phyloP scores from a whole-genome alignment of 2,113 vertebrate genomes.

The Tyrannus savana region DNA sequence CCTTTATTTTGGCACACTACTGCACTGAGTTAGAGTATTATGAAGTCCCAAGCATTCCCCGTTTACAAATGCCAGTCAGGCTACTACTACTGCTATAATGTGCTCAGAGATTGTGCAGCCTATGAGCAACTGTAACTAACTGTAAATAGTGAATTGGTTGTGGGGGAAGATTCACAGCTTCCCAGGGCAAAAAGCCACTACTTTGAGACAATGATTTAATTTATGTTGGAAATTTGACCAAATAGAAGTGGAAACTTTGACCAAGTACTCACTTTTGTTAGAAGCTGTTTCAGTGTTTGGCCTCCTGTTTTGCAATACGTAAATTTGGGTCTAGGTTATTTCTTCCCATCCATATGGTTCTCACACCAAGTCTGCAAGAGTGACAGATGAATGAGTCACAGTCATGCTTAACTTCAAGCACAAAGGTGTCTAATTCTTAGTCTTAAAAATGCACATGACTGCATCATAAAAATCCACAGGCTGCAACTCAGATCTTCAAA shows the following conservation, averaged over 20 bases:
- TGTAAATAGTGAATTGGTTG: background rate
- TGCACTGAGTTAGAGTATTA: conserved; percentile 22
- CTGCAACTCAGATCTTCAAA: conserved; percentile 49
- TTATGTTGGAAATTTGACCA: conserved; percentile 16
- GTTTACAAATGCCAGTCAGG: conserved; percentile 33
- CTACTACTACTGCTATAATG: background rate
- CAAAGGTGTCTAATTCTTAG: conserved; percentile 47
- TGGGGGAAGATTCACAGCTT: background rate
- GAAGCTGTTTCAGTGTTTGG: background rate
- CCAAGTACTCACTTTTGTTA: background rate
- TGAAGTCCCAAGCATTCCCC: conserved; percentile 23
- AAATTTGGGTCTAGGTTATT: background rate
- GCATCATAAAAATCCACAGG: conserved; percentile 37
- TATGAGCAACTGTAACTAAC: background rate
- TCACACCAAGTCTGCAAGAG: conserved; percentile 15
- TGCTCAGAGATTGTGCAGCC: background rate
- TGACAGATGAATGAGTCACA: conserved; percentile 46
- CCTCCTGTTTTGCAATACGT: background rate
- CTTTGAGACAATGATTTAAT: background rate
- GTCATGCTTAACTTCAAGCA: conserved; percentile 48
- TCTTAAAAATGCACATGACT: conserved; percentile 29
- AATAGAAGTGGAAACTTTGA: background rate
- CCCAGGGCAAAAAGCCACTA: background rate
- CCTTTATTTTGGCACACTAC: conserved; percentile 63
- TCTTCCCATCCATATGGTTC: conserved; percentile 28